A percentile compares a stretch with the other conserved stretches of the same genome.
phyloP scores from a whole-genome alignment of 2,888 invertebrate genomes.

The Mimachlamys varia region DNA sequence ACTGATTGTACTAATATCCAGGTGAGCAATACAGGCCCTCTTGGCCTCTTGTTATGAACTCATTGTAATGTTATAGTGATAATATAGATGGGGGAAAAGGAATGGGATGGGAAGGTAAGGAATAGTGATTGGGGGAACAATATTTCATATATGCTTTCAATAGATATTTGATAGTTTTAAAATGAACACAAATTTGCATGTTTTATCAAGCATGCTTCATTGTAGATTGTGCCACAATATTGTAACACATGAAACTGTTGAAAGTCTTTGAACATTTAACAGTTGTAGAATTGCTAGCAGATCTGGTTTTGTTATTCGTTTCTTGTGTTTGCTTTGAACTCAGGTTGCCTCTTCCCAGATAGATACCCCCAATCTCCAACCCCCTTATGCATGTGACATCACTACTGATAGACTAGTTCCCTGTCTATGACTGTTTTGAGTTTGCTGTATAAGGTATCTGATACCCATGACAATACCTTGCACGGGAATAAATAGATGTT shows the following conservation, averaged over 20 bases:
- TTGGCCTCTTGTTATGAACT: background rate
- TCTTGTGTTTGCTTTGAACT: background rate
- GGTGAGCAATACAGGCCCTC: too few relatives aligned
- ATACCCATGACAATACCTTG: background rate
- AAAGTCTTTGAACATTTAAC: too few relatives aligned
- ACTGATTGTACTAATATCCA: too few relatives aligned
- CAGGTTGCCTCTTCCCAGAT: background rate
- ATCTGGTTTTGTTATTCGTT: background rate
- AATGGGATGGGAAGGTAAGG: background rate
- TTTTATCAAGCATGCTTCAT: background rate
- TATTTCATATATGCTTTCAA: background rate
- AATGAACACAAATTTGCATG: background rate
- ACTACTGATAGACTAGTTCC: background rate
- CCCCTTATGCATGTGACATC: background rate
- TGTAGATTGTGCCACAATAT: background rate
- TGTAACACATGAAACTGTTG: too few relatives aligned
- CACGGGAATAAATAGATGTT: too few relatives aligned
- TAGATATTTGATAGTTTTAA: background rate
- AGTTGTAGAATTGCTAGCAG: background rate
- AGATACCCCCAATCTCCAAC: background rate
- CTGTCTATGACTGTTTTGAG: background rate
- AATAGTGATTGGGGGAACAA: too few relatives aligned
- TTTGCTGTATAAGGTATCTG: background rate
- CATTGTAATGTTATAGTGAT: background rate
- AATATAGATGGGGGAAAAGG: background rate